Percentiles rank a stretch among this genome's conserved stretches.
Evolutionary conservation across 2,888 invertebrate genomes (phyloP).

Genomic region (Smittia aterrima): DNA sequence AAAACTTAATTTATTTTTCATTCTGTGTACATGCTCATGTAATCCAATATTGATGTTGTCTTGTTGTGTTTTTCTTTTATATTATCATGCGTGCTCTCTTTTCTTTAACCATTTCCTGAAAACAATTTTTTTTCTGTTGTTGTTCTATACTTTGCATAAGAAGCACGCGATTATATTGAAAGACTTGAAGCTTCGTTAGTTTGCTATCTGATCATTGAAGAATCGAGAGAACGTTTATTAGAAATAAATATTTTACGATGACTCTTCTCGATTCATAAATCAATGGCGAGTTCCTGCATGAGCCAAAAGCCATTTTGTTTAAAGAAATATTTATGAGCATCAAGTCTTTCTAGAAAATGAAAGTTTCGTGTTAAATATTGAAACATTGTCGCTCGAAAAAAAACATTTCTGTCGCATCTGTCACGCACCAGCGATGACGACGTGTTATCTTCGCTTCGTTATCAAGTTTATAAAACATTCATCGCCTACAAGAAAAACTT

Average conservation of each 20-base stretch:
- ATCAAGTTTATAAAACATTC: conserved; percentile 4
- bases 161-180: too few relatives aligned
- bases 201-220: too few relatives aligned
- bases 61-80: not conserved
- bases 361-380: conserved; percentile 5
- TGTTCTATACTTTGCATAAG: too few relatives aligned
- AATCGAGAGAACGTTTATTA: too few relatives aligned
- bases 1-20: conserved; percentile 12
- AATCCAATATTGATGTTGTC: not conserved
- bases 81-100: not conserved
- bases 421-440: not conserved
- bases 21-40: not conserved
- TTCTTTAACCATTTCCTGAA: not conserved
- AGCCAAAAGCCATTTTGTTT: conserved; percentile 11
- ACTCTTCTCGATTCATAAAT: conserved; percentile 1
- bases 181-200: too few relatives aligned
- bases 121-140: not conserved
- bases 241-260: conserved; percentile 1
- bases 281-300: not conserved
- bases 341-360: not conserved
- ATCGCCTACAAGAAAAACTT: not conserved
- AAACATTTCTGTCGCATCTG: not conserved
- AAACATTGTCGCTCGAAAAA: not conserved
- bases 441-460: conserved; percentile 13
- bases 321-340: conserved; percentile 6